A percentile compares a stretch with the other conserved stretches of the same genome.
Evolutionary conservation across 2,797 vertebrate genomes (phyloP).

Genomic region (Oreortyx pictus): DNA sequence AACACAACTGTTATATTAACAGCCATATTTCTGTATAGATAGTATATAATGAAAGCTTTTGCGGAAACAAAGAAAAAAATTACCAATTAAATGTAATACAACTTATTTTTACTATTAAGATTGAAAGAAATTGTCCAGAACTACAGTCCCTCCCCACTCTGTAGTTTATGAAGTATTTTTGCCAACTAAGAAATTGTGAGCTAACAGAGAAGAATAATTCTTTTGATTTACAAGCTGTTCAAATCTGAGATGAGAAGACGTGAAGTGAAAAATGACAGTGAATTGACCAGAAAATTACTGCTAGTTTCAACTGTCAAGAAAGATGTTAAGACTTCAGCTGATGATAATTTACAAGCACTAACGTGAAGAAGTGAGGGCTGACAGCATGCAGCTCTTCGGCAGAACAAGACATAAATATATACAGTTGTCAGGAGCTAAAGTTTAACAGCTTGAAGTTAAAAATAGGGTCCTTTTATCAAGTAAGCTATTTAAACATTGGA

Average conservation of each 20-base stretch:
- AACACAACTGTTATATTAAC: not conserved
- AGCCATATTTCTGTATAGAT: not conserved
- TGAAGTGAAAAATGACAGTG: not conserved
- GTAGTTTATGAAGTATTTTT: slow-evolving; percentile 1
- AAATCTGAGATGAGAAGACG: not conserved
- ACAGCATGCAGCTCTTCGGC: not conserved
- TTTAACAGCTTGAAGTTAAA: not conserved
- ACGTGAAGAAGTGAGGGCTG: not conserved
- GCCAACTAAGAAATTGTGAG: not conserved
- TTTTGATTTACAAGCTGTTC: slow-evolving; percentile 25
- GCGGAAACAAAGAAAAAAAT: not conserved
- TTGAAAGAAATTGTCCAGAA: not conserved
- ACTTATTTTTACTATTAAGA: not conserved
- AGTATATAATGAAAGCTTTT: not conserved
- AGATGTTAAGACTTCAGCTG: not conserved
- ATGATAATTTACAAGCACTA: not conserved
- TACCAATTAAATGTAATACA: not conserved
- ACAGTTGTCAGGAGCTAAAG: not conserved
- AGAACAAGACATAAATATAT: not conserved
- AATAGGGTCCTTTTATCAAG: not conserved
- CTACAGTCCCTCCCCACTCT: not conserved
- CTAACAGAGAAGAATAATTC: slow-evolving; percentile 12
- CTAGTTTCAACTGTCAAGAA: not conserved
- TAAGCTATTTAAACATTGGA: not conserved
- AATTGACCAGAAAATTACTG: slow-evolving; percentile 31